phyloP scores from a whole-genome alignment of 2,113 vertebrate species.

The Oxygymnocypris stewartii region DNA sequence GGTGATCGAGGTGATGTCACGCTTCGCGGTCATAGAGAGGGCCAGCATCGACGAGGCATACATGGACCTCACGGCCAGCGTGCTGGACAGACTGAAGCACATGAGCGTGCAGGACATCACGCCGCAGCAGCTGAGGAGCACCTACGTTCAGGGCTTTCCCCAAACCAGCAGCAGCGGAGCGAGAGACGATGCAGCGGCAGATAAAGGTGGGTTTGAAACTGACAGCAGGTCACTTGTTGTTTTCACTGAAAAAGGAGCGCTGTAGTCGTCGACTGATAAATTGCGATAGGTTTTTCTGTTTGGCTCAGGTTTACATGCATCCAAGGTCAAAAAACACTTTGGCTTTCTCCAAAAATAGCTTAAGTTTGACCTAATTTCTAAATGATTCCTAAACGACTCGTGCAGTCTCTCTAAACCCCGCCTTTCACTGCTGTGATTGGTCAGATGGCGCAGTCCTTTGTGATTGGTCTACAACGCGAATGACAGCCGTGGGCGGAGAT shows the following conservation, averaged over 20 bases:
- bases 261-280: no score
- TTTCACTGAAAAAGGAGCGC: background rate
- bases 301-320: no score
- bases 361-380: no score
- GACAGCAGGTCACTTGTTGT: background rate
- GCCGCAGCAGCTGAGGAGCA: constrained; percentile 73
- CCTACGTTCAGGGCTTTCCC: constrained; percentile 86
- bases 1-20: constrained; percentile 92
- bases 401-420: no score
- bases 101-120: constrained; percentile 66
- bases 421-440: no score
- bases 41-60: constrained; percentile 97
- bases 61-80: constrained; percentile 84
- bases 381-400: no score
- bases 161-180: constrained; percentile 19
- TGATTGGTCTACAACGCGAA: no score
- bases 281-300: no score
- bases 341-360: no score
- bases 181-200: constrained; percentile 34
- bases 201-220: constrained; percentile 68
- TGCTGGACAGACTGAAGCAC: constrained; percentile 77
- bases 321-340: no score
- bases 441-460: no score
- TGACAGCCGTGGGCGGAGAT: no score
- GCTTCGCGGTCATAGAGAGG: constrained; percentile 89